Conservation (phyloP, 2,888 invertebrate species). For the Ophonus ardosiacus region DNA sequence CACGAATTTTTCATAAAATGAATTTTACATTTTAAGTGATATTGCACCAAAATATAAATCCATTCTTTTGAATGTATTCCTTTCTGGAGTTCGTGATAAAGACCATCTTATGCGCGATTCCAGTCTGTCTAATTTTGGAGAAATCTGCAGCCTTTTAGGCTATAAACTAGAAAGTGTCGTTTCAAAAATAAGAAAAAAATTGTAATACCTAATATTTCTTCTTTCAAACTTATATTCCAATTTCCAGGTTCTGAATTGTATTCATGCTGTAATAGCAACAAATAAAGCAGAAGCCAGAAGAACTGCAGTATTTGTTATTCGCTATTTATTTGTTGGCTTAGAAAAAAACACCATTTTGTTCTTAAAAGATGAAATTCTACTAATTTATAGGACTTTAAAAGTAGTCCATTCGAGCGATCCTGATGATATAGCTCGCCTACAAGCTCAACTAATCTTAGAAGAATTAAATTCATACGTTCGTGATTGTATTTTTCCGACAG, state of each 20-base stretch:
- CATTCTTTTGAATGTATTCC: constrained; percentile 83
- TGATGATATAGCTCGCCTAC: constrained; percentile 85
- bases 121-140: constrained; percentile 89
- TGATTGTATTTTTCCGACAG: constrained; percentile 79
- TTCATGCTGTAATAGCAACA: constrained; percentile 82
- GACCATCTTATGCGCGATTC: constrained; percentile 88
- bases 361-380: constrained; percentile 82
- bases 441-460: constrained; percentile 87
- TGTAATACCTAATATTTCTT: constrained; percentile 57
- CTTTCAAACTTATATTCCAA: constrained; percentile 18
- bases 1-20: too few species aligned
- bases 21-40: constrained; percentile 79
- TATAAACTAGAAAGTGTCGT: constrained; percentile 85
- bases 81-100: constrained; percentile 83
- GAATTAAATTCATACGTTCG: constrained; percentile 85
- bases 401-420: constrained; percentile 80
- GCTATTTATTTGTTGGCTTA: constrained; percentile 85
- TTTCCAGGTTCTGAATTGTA: constrained; percentile 83
- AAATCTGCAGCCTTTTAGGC: constrained; percentile 85
- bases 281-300: constrained; percentile 87
- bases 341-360: constrained; percentile 83
- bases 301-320: constrained; percentile 88
- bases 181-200: constrained; percentile 80
- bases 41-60: constrained; percentile 84
- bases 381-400: constrained; percentile 85